Conservation (phyloP, 2,113 vertebrate species). For the Colinus virginianus region DNA sequence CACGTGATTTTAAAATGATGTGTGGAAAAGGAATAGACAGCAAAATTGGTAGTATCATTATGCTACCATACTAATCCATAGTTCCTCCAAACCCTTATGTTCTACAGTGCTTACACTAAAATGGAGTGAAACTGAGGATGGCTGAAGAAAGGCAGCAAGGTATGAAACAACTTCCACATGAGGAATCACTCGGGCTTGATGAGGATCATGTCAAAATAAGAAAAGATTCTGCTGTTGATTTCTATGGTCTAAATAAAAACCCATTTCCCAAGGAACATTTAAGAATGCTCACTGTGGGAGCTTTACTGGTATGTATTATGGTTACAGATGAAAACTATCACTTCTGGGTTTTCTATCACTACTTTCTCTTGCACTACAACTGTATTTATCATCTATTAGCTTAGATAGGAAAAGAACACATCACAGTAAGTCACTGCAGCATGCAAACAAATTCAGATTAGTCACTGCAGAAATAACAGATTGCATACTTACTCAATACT, state of each 20-base stretch:
- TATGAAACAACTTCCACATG: background rate
- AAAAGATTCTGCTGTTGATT: background rate
- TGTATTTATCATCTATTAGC: background rate
- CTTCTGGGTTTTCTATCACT: background rate
- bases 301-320: background rate
- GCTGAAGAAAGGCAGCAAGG: background rate
- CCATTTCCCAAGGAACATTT: background rate
- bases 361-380: background rate
- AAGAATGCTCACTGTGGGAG: background rate
- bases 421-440: background rate
- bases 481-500: slow-evolving; percentile 91
- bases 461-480: background rate
- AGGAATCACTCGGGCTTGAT: background rate
- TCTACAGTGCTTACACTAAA: background rate
- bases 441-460: background rate
- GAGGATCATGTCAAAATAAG: background rate
- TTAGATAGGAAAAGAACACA: background rate
- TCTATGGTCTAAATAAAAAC: background rate
- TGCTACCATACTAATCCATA: background rate
- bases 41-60: background rate
- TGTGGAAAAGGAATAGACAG: background rate
- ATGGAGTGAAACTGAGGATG: background rate
- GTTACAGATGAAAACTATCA: background rate
- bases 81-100: background rate
- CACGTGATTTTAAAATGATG: too few species aligned